Evolutionary conservation across 2,888 invertebrate genomes (phyloP), one percentile per base, ranked within the genome.

Genomic region (Tridacna gigas): DNA sequence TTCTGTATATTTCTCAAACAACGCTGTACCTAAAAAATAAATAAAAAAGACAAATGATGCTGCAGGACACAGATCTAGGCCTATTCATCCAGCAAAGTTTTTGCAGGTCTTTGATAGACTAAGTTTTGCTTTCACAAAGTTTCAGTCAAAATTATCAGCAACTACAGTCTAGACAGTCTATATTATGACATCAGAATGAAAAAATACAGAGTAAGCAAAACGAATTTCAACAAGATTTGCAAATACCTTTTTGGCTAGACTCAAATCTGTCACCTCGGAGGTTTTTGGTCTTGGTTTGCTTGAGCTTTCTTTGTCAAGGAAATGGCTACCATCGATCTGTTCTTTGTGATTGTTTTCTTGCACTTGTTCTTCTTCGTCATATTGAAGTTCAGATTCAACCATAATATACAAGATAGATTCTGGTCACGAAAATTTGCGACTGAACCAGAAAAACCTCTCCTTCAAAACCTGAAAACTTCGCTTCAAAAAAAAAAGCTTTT

Each of bases 341-440:
- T 48, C 22, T 71, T 51, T 48, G 51, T 22, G 11, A 51, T 47
- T 47, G 4, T 13, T 71, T 71, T 71, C 71, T 9, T 15, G 48
- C 51, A 63, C 73, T 75, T 73, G 66, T 22, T 56, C 60, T 63
- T 69, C 74, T 74, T 74, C 66, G 56, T 60, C 77, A 79, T 80
- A 71, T 48, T 83, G 75, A 25, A 69, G 22, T 65, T 82, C 83
- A 67, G 76, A 51, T 47, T 67, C 82, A 25, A 85, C 84, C 84
- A 85, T 85, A 71, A 45, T 71, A 71, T 11, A 51, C 18, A 22
- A 26, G 25, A 51, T 13, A 11, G 20, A 25, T 15, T 51, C 9
- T 13, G 48, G 48, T 22, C 7, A n/a, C 3, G 4, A 37, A 11
- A 1, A 22, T 28, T 25, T 47, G n/a, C 71, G 22, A 63, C 37